These are phyloP conservation scores for Otolemur garnettii DNA, from an alignment of 2,113 vertebrate species.

Conservation along the genomic window DNA sequence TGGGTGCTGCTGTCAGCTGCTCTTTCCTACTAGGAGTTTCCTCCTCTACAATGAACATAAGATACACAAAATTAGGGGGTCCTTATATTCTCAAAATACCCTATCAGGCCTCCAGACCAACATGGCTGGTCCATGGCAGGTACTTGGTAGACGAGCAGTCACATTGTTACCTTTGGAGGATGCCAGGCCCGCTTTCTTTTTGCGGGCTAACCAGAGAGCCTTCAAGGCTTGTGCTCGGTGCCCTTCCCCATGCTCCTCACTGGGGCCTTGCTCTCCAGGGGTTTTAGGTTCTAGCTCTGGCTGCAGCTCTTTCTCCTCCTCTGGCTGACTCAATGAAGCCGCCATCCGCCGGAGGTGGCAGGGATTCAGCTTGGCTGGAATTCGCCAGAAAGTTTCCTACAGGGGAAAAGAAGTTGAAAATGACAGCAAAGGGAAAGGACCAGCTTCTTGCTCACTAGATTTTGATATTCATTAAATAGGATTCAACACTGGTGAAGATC, in stretches of 20 bases:
- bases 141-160: not conserved
- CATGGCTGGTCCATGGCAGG: not conserved
- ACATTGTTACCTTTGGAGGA: not conserved
- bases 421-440: not conserved
- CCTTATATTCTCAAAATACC: not conserved
- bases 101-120: not conserved
- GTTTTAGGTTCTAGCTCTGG: not conserved
- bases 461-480: conserved; percentile 3
- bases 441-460: not conserved
- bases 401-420: not conserved
- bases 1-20: conserved; percentile 69
- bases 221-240: conserved; percentile 85
- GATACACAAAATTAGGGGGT: not conserved
- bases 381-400: conserved; percentile 97
- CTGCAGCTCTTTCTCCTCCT: not conserved
- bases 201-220: conserved; percentile 86
- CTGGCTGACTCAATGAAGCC: conserved; percentile 85
- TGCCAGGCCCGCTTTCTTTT: conserved; percentile 81
- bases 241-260: conserved; percentile 43
- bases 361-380: conserved; percentile 90
- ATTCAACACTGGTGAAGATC: not conserved
- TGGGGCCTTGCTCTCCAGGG: not conserved
- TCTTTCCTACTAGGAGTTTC: not conserved
- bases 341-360: conserved; percentile 88
- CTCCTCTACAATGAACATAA: conserved; percentile 62